phyloP scores from a whole-genome alignment of 2,888 invertebrate species.

The Linyphia triangularis region DNA sequence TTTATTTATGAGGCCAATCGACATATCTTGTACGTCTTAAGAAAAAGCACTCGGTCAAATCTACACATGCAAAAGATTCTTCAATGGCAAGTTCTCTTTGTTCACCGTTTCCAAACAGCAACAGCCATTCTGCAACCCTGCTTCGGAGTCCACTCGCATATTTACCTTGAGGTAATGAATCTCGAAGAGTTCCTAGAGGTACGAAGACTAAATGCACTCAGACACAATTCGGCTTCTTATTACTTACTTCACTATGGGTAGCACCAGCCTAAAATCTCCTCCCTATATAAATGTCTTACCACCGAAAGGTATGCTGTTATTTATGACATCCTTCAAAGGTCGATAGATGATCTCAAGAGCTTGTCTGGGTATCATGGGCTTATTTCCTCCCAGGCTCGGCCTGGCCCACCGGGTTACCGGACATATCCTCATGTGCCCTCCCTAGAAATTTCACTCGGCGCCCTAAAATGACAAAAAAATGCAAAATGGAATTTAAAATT shows the following conservation, averaged over 20 bases:
- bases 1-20: background rate
- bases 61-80: too few species aligned
- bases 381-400: slow-evolving; percentile 7
- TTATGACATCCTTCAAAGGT: slow-evolving; percentile 37
- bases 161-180: background rate
- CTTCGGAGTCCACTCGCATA: background rate
- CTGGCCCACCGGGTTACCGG: too few species aligned
- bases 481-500: too few species aligned
- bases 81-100: background rate
- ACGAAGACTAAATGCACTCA: slow-evolving; percentile 77
- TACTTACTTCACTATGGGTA: slow-evolving; percentile 76
- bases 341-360: slow-evolving; percentile 77
- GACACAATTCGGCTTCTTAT: slow-evolving; percentile 73
- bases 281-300: slow-evolving; percentile 76
- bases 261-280: slow-evolving; percentile 77
- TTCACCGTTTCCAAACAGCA: background rate
- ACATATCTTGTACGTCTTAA: too few species aligned
- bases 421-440: too few species aligned
- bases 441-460: too few species aligned
- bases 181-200: background rate
- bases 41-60: too few species aligned
- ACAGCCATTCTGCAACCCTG: slow-evolving; percentile 14
- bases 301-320: slow-evolving; percentile 54
- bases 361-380: slow-evolving; percentile 1
- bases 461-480: too few species aligned